phyloP scores from a whole-genome alignment of 2,113 vertebrate species.

The Platysteira castanea region DNA sequence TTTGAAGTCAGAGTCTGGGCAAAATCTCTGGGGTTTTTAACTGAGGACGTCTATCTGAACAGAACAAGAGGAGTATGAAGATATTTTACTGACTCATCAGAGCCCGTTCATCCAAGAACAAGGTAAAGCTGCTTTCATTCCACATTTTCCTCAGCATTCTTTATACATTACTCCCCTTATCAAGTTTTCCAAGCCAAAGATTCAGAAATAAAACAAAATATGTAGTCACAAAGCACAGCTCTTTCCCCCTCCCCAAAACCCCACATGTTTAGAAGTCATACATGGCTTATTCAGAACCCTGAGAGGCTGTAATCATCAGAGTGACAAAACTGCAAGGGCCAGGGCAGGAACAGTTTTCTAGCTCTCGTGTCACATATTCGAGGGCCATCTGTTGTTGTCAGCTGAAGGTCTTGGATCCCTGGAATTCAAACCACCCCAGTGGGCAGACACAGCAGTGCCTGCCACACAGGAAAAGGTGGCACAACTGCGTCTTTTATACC shows the following conservation, averaged over 20 bases:
- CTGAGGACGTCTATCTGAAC: background rate
- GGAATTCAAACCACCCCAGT: background rate
- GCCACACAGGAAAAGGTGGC: background rate
- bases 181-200: background rate
- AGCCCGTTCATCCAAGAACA: background rate
- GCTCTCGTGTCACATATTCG: background rate
- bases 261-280: background rate
- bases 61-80: background rate
- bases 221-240: background rate
- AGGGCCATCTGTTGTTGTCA: background rate
- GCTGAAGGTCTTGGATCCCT: background rate
- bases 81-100: background rate
- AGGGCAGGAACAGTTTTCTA: background rate
- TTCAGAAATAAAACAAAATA: background rate
- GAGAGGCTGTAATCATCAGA: background rate
- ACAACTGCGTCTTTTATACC: background rate
- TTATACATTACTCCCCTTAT: background rate
- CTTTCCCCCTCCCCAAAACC: background rate
- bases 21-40: background rate
- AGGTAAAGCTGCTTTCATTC: constrained; percentile 32
- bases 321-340: background rate
- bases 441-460: background rate
- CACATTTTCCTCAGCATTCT: background rate
- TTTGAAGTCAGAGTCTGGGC: background rate
- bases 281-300: background rate